phyloP scores from a whole-genome alignment of 1,140 invertebrate species.

The Hylaeus volcanicus region DNA sequence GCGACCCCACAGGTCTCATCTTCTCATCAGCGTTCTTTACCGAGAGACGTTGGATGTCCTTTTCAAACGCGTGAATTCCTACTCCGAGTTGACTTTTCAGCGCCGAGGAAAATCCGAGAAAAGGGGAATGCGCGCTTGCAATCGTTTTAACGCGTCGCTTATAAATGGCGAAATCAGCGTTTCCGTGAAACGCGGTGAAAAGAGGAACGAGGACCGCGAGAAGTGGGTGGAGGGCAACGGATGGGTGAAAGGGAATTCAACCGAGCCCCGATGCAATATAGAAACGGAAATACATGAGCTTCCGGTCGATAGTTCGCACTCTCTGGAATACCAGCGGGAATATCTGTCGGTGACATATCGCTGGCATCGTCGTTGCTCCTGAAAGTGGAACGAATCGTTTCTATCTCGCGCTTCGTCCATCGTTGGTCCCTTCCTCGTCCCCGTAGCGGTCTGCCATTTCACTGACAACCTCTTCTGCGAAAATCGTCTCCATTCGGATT shows the following conservation, averaged over 20 bases:
- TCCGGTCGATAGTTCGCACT: conserved; percentile 64
- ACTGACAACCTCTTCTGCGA: conserved; percentile 70
- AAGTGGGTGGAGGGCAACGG: no score
- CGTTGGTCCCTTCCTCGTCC: conserved; percentile 10
- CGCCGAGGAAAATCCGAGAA: neutral
- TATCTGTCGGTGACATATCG: conserved; percentile 77
- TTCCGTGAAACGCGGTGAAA: neutral
- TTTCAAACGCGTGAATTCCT: no score
- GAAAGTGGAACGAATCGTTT: conserved; percentile 62
- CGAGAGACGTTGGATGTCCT: no score
- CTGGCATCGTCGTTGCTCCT: conserved; percentile 69
- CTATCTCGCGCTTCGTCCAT: conserved; percentile 35
- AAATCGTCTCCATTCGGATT: conserved; percentile 79
- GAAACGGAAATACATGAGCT: conserved; percentile 68
- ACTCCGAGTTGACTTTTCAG: neutral
- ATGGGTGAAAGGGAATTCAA: conserved; percentile 38
- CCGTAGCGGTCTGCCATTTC: conserved; percentile 60
- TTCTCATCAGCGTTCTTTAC: no score
- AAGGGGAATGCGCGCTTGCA: no score
- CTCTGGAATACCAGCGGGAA: conserved; percentile 60
- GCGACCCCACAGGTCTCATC: no score
- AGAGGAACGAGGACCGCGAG: neutral
- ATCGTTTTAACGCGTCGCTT: neutral
- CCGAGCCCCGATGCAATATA: conserved; percentile 37
- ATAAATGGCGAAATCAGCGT: conserved; percentile 5